Conservation (phyloP, 2,113 vertebrate genomes). For the Hippopotamus amphibius region DNA sequence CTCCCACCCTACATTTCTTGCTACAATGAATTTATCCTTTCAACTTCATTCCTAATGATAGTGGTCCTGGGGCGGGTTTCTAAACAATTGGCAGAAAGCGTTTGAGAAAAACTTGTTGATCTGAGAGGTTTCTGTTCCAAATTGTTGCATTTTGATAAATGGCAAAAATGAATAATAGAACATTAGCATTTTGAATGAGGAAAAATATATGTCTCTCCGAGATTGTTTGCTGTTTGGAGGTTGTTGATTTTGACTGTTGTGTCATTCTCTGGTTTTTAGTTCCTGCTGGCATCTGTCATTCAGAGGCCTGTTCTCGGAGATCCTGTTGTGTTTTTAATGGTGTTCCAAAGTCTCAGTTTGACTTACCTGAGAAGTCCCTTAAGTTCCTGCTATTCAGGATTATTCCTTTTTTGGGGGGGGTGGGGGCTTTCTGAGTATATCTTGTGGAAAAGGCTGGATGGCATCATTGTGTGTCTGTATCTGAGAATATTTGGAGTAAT, state of each 20-base stretch:
- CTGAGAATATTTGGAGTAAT: constrained; percentile 71
- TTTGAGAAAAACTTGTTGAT: constrained; percentile 75
- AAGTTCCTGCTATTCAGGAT: not conserved
- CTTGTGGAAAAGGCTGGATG: constrained; percentile 72
- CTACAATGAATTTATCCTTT: not conserved
- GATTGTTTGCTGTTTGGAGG: constrained; percentile 76
- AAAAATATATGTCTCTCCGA: constrained; percentile 49
- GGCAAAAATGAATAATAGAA: constrained; percentile 83
- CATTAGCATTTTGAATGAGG: constrained; percentile 79
- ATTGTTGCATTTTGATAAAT: constrained; percentile 83
- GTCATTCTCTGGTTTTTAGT: constrained; percentile 57
- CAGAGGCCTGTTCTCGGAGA: constrained; percentile 37
- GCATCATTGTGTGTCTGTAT: constrained; percentile 56
- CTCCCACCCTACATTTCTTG: not conserved
- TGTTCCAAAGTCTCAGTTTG: constrained; percentile 29
- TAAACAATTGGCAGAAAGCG: constrained; percentile 77
- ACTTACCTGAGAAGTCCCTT: constrained; percentile 64
- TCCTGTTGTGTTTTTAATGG: constrained; percentile 43
- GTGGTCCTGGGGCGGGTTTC: constrained; percentile 2
- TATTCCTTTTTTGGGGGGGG: constrained; percentile 31
- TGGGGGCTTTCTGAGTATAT: constrained; percentile 32
- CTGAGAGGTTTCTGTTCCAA: constrained; percentile 72
- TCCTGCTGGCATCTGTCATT: constrained; percentile 69
- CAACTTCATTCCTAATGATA: not conserved
- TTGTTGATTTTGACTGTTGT: constrained; percentile 69